Evolutionary conservation across 1,140 invertebrate genomes (phyloP), one percentile per base, ranked within the genome.

Genomic region (Epicauta chinensis): DNA sequence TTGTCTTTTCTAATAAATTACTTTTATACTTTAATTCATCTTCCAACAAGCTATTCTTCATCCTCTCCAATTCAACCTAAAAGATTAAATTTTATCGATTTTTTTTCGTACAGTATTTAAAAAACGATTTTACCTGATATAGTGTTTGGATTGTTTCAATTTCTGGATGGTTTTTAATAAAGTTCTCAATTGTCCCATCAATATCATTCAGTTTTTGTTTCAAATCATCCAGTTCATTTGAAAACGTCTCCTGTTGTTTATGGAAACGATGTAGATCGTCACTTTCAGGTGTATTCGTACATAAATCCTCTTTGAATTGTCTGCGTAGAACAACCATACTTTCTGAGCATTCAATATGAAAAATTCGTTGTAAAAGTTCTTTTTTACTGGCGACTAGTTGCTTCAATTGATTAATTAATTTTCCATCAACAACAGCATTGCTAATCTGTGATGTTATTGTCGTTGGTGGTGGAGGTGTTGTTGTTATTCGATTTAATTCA

Each of bases 251-350:
- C 15, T 72, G 66, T 58, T 76, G 74, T 14, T 69, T 60, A 34
- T 74, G 68, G 29, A 75, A 74, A 29, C 75, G 64, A 35, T 73
- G 74, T 6, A 70, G 71, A 40, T 73, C 73, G 0, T 66, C 68
- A 36, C 75, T 76, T 7, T 55, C 68, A 61, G 66, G 5, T 38
- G 36, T 3, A 37, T 52, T 12, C 49, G 12, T 3, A 51, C 51
- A 49, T 67, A 76, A 54, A 62, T 69, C 68, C 37, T 70, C 73
- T 48, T 77, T 77, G 9, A 71, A 63, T 17, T 70, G 61, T 52
- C 73, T 71, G 44, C 53, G 46, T 40, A 59, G 37, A 15, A 40
- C 14, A 9, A 55, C 46, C 4, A 41, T 44, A 12, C 40, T 36
- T 29, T 61, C 47, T n/a, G 13, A 38, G 32, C 37, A 35, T 35